These are phyloP conservation scores for Odontomachus brunneus DNA, from an alignment of 1,140 invertebrate species.

Conservation along the genomic window DNA sequence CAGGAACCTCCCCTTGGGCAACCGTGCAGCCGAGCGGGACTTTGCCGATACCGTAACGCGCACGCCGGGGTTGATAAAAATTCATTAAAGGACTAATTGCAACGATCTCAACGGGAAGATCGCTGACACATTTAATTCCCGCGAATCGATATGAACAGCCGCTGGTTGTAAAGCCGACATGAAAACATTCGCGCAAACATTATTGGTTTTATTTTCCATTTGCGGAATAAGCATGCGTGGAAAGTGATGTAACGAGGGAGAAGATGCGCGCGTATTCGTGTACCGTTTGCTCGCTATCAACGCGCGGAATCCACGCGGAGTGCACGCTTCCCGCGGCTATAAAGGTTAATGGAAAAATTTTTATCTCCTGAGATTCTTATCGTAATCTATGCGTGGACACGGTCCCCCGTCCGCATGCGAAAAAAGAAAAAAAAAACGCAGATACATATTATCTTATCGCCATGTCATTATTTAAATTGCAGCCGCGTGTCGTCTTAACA, in stretches of 20 bases:
- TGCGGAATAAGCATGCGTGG: background rate
- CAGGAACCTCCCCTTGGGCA: too few species aligned
- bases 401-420: background rate
- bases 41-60: background rate
- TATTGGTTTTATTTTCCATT: background rate
- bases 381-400: slow-evolving; percentile 17
- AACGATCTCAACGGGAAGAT: background rate
- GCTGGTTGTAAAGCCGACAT: background rate
- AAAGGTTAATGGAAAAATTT: slow-evolving; percentile 56
- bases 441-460: background rate
- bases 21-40: too few species aligned
- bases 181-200: background rate
- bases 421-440: slow-evolving; percentile 28
- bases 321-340: background rate
- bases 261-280: background rate
- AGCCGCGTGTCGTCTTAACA: slow-evolving; percentile 19
- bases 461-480: slow-evolving; percentile 31
- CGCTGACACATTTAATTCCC: background rate
- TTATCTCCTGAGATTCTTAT: slow-evolving; percentile 42
- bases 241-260: background rate
- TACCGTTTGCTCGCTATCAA: slow-evolving; percentile 20
- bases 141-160: background rate
- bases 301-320: slow-evolving; percentile 3
- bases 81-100: slow-evolving; percentile 15
- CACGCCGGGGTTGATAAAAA: background rate